A percentile compares a stretch with the other conserved stretches of the same genome.
Conservation (phyloP, 2,113 vertebrate species). For the Cisticola juncidis region DNA sequence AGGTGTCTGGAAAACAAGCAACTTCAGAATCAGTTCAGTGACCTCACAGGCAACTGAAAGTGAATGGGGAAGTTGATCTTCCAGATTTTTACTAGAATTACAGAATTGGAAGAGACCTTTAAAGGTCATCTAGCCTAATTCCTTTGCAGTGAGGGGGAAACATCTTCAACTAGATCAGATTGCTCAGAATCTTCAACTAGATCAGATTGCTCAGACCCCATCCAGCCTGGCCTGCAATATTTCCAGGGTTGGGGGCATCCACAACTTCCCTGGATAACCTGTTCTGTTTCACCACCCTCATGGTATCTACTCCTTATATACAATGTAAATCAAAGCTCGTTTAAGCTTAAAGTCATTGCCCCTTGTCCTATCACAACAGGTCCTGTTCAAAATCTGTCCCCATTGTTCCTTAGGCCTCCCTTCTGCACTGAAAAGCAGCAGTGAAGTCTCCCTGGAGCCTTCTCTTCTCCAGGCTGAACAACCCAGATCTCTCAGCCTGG, state of each 20-base stretch:
- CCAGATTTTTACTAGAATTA: not conserved
- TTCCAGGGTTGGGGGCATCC: not conserved
- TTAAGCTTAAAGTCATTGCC: not conserved
- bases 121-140: too few relatives aligned
- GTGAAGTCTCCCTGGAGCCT: not conserved
- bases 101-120: not conserved
- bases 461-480: not conserved
- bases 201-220: not conserved
- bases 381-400: not conserved
- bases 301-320: not conserved
- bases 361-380: not conserved
- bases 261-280: not conserved
- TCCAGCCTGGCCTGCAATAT: not conserved
- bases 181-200: too few relatives aligned
- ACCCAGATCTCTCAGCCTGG: not conserved
- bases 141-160: not conserved
- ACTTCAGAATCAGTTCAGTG: not conserved
- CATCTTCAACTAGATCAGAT: too few relatives aligned
- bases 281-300: not conserved
- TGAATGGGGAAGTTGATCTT: not conserved
- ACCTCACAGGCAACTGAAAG: not conserved
- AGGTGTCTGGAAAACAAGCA: not conserved
- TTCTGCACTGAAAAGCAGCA: not conserved
- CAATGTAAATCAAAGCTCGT: not conserved
- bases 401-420: accelerated